Evolutionary conservation across 1,140 invertebrate species (phyloP), one percentile per base, ranked within the genome.

Genomic region (Drosophila ercepeae): DNA sequence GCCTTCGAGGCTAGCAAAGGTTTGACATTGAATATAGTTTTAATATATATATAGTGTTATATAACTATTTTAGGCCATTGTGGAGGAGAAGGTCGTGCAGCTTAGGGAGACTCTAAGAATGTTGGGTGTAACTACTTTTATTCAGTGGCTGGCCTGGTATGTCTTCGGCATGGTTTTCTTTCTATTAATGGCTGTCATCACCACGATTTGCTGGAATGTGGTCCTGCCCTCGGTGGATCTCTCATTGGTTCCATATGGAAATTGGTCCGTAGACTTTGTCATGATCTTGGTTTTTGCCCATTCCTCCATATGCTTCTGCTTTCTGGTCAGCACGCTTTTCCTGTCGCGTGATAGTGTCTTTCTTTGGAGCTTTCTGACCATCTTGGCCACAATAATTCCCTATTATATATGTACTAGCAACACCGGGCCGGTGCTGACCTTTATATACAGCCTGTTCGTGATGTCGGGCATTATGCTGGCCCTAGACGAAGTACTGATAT

Each of bases 131-230:
- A 93, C 94, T 9, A 95, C 94, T 64, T 96, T 94, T 94, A 75
- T 97, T 19, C 96, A 97, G 78, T 97, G 96, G 95, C 82, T 93
- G 5, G 95, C 95, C 1, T 97, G 96, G 95, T 97, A 96, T 81
- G 89, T 95, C 32, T 32, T 32, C 29, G 9, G 29, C 95, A 96
- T 77, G 93, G 94, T 48, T 94, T 96, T 94, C 7, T 94, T 95
- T 67, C 89, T 96, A 2, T 48, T 94, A 92, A 96, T 49, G 93
- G 93, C 93, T 4, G 74, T 92, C 21, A 60, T 94, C 11, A 93
- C 94, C 60, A 92, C 93, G 5, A 83, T 93, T 14, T n/a, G 7
- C 9, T 55, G 42, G 51, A 53, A 78, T 93, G n/a, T 91, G 92
- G 25, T 92, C n/a, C 4, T 48, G 11, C 21, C 29, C 4, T 3